Evolutionary conservation across 2,113 vertebrate genomes (phyloP).

Genomic region (Poeciliopsis prolifica): DNA sequence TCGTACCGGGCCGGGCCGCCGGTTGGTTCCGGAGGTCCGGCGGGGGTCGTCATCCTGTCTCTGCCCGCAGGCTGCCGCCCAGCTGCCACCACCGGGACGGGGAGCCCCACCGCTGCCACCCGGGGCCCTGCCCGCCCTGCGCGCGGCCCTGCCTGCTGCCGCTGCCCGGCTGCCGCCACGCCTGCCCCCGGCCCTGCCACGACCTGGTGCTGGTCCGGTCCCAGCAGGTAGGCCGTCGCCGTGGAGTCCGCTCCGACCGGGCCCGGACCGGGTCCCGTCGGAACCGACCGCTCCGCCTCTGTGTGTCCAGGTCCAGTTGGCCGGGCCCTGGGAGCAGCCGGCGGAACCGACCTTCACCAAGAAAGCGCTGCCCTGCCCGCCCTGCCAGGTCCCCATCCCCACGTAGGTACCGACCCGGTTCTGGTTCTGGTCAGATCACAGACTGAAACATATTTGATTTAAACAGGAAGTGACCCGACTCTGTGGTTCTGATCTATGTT

Average conservation of each 20-base stretch:
- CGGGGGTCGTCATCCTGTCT: not conserved
- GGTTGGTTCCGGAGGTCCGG: too few species aligned
- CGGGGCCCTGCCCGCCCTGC: constrained; percentile 65
- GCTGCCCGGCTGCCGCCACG: constrained; percentile 57
- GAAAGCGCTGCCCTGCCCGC: constrained; percentile 88
- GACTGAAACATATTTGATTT: too few species aligned
- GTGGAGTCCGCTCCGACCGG: too few species aligned
- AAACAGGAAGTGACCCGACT: too few species aligned
- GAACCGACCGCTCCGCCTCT: not conserved
- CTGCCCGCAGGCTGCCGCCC: constrained; percentile 40
- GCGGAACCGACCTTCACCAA: constrained; percentile 86
- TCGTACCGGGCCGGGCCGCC: too few species aligned
- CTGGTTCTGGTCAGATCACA: too few species aligned
- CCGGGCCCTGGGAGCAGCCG: constrained; percentile 92
- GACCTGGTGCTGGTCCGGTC: constrained; percentile 66
- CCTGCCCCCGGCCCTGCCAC: constrained; percentile 63
- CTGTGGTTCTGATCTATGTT: too few species aligned
- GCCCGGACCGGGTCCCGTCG: too few species aligned
- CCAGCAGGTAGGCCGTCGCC: constrained; percentile 53
- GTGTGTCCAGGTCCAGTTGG: constrained; percentile 82
- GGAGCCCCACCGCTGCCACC: constrained; percentile 67
- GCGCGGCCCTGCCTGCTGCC: constrained; percentile 53
- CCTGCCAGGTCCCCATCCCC: constrained; percentile 87
- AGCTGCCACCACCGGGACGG: constrained; percentile 65
- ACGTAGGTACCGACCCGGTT: constrained; percentile 78